Base-by-base conservation (phyloP, 1,140 invertebrate species). In the Rhynchophorus ferrugineus region DNA sequence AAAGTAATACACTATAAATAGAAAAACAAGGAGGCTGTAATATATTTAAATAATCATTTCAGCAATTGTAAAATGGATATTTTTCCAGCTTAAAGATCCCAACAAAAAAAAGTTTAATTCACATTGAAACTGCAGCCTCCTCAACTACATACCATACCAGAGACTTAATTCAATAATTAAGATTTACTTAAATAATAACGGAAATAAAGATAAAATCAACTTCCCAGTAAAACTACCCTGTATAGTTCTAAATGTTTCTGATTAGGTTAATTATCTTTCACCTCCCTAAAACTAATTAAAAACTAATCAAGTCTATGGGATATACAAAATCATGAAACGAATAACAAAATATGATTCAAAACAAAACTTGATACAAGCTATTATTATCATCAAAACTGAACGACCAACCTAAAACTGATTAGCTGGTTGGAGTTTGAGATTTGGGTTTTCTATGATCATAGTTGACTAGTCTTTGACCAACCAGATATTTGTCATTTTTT, bases 401-500 rank as follows among this genome's bases (percentile, higher is more conserved):
- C 3, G n/a, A n/a, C n/a, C n/a, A n/a, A n/a, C n/a, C n/a, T 19
- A 7, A 14, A 14, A 17, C 1, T 7, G 16, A 1, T 18, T 53
- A 53, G 18, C 44, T 34, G 8, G 37, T 9, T 1, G 51, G 19
- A 46, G 14, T 47, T 29, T 55, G 53, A 44, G 47, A 19, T 21
- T 49, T 49, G 6, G 53, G 8, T 21, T 80, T 79, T 47, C 83
- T 75, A 69, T 87, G 84, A 66, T 97, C 90, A 69, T 97, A 98
- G 73, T 98, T 98, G 0, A 98, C 92, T 45, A 98, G 78, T 47
- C 91, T 78, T 63, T 92, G 87, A 0, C 95, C 94, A 2, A 98
- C 93, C 18, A 98, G 78, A 74, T 97, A 98, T 75, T 98, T 98
- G 68, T 99, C 95, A 75, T 99, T 98, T 72, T 96, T 96, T 66